These are phyloP conservation scores for Bolborhynchus lineola DNA, from an alignment of 2,113 vertebrate genomes.

Conservation along the genomic window DNA sequence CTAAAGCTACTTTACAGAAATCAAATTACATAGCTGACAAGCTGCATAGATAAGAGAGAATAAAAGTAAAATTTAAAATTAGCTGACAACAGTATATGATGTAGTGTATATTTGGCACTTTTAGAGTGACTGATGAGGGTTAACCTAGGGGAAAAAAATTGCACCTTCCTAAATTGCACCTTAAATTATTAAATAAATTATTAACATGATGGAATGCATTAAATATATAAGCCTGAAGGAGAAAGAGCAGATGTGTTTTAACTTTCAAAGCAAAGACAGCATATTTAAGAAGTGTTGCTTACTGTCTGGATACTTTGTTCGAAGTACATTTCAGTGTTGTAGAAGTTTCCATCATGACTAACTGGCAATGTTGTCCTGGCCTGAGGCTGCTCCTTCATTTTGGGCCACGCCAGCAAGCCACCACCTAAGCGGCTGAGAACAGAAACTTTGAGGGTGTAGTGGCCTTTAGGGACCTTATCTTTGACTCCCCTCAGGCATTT, in stretches of 20 bases:
- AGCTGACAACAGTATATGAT: slow-evolving; percentile 55
- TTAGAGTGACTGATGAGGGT: slow-evolving; percentile 31
- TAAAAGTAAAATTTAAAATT: slow-evolving; percentile 62
- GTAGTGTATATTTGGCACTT: slow-evolving; percentile 26
- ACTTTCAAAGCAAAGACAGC: slow-evolving; percentile 44
- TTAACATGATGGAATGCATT: slow-evolving; percentile 44
- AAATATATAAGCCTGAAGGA: slow-evolving; percentile 50
- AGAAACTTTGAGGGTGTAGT: slow-evolving; percentile 79
- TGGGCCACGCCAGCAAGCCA: slow-evolving; percentile 55
- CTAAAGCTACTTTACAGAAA: slow-evolving; percentile 70
- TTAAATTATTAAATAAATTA: slow-evolving; percentile 67
- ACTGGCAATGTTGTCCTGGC: slow-evolving; percentile 63
- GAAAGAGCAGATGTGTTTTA: slow-evolving; percentile 6
- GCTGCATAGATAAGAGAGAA: slow-evolving; percentile 65
- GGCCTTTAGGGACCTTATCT: slow-evolving; percentile 86
- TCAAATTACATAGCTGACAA: slow-evolving; percentile 73
- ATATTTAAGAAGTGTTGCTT: slow-evolving; percentile 61
- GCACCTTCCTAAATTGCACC: slow-evolving; percentile 46
- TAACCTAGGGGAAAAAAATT: neutral
- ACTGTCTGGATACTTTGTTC: slow-evolving; percentile 83
- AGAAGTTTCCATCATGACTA: slow-evolving; percentile 80
- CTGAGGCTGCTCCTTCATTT: slow-evolving; percentile 58
- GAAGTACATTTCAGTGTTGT: slow-evolving; percentile 79
- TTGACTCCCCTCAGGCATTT: slow-evolving; percentile 84
- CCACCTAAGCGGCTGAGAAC: slow-evolving; percentile 79